Base-by-base conservation (phyloP, 1,140 invertebrate species). In the Drosophila fuyamai region DNA sequence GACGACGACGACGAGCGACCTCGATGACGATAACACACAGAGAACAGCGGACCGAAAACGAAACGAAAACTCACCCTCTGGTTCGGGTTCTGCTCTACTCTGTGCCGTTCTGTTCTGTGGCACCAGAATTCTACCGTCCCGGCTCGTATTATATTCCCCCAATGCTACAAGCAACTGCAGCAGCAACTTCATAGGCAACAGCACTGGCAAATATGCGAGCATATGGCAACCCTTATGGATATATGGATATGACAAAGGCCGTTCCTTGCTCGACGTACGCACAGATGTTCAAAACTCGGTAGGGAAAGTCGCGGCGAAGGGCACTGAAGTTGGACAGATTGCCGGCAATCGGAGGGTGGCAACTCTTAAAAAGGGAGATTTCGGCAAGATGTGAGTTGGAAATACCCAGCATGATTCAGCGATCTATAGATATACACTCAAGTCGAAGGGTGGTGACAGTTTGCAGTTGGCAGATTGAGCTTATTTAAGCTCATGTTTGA, bases 141-240 rank as follows among this genome's bases (percentile, higher is more conserved):
- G 5, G 7, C 29, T 73, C 79, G 35, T 60, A 56, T 16, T 71
- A 70, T 71, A 35, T 80, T 84, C 77, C 81, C 83, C 83, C 83
- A 68, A 51, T 70, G 36, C 27, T 67, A 58, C 59, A 78, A 53
- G 63, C 36, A 67, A 62, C 63, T 70, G 72, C 50, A 18, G 13
- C 40, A 47, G 48, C 38, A 36, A 29, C 23, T 43, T 48, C 48
- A 18, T 43, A 40, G 4, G 47, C 48, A 50, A 23, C 46, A 29
- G 23, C 13, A 12, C 70, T 58, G 55, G 56, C 61, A 65, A 88
- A 86, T 86, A 86, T 86, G 79, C 76, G 65, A 83, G 83, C 83
- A 86, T 86, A 86, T 86, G 83, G 83, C 83, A 86, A 86, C 83
- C 83, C 83, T 86, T 86, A 88, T 86, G 65, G 66, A 53, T 50